phyloP scores from a whole-genome alignment of 2,888 invertebrate genomes.

The Patella caerulea region DNA sequence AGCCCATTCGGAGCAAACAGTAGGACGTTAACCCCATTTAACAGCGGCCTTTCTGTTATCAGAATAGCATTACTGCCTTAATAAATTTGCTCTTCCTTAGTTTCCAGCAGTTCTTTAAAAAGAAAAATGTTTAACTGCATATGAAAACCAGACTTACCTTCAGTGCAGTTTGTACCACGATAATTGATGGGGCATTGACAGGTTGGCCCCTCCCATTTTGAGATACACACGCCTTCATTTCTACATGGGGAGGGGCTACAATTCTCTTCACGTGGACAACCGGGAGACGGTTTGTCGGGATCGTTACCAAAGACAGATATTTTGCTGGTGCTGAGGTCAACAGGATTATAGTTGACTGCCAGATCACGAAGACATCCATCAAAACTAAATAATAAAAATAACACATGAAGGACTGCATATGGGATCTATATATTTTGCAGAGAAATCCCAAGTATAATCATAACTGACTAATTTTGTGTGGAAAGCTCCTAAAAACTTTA shows the following conservation, averaged over 20 bases:
- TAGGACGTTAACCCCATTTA: too few species aligned
- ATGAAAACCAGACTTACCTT: constrained; percentile 41
- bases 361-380: constrained; percentile 62
- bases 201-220: constrained; percentile 47
- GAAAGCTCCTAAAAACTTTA: too few species aligned
- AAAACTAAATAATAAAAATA: constrained; percentile 44
- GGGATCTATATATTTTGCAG: too few species aligned
- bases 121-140: too few species aligned
- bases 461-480: too few species aligned
- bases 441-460: too few species aligned
- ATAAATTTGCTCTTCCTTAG: too few species aligned
- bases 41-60: too few species aligned
- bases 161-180: constrained; percentile 50
- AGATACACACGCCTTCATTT: constrained; percentile 48
- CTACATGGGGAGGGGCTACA: constrained; percentile 55
- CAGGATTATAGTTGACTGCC: constrained; percentile 45
- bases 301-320: constrained; percentile 59
- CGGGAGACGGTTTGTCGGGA: constrained; percentile 51
- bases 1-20: too few species aligned
- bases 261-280: constrained; percentile 56
- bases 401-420: too few species aligned
- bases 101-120: too few species aligned
- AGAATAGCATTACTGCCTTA: too few species aligned
- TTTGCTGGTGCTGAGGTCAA: constrained; percentile 45
- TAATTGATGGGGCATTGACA: constrained; percentile 55